Evolutionary conservation across 1,140 invertebrate species (phyloP).

Genomic region (Ceratosolen solmsi): DNA sequence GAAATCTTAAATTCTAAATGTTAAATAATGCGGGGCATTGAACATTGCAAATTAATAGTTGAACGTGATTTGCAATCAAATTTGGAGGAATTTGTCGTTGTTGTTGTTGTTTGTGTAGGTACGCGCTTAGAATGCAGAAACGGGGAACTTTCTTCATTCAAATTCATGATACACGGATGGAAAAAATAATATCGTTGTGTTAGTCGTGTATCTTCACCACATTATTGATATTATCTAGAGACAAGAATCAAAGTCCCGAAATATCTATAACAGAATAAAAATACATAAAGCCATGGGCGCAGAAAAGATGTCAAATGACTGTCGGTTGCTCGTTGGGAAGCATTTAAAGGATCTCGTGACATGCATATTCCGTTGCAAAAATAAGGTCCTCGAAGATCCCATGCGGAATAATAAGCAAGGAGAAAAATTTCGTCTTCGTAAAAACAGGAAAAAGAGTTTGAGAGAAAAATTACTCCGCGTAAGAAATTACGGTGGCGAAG

Average conservation of each 20-base stretch:
- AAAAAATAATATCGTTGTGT: background rate
- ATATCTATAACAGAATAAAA: background rate
- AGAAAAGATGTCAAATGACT: background rate
- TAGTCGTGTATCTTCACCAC: background rate
- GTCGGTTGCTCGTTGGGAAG: background rate
- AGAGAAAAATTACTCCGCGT: conserved; percentile 54
- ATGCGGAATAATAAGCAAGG: background rate
- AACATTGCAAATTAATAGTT: background rate
- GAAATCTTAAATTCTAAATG: too few species aligned
- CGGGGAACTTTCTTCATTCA: background rate
- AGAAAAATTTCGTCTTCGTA: background rate
- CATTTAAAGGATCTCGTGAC: background rate
- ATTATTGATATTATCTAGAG: background rate
- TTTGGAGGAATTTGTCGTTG: background rate
- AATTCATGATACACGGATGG: too few species aligned
- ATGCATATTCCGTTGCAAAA: background rate
- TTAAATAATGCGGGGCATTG: background rate
- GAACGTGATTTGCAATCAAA: background rate
- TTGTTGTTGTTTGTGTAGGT: too few species aligned
- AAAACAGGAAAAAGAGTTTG: conserved; percentile 7
- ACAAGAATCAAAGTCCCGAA: background rate
- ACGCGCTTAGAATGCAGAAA: background rate
- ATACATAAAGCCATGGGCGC: background rate
- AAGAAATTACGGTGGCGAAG: conserved; percentile 62
- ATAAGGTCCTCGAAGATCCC: background rate